Percentiles rank a stretch among this genome's conserved stretches.
These are phyloP conservation scores for Calameuta filiformis DNA, from an alignment of 2,888 invertebrate genomes.

Conservation along the genomic window DNA sequence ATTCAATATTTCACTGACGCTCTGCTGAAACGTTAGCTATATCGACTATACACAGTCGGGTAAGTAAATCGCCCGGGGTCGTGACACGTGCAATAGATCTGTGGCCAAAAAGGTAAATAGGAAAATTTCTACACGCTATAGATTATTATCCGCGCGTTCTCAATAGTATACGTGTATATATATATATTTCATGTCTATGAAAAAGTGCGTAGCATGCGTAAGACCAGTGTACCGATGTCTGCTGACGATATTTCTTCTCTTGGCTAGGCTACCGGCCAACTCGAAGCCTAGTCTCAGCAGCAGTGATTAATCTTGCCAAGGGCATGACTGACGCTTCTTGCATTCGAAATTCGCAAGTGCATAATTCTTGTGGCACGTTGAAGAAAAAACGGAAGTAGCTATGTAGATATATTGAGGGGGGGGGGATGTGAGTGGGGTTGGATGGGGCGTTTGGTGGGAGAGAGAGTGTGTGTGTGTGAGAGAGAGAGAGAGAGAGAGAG, in stretches of 20 bases:
- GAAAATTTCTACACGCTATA: neutral
- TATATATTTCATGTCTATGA: neutral
- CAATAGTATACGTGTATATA: too few relatives aligned
- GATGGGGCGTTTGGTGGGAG: neutral
- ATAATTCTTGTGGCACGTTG: conserved; percentile 35
- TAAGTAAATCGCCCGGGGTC: neutral
- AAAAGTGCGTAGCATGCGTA: neutral
- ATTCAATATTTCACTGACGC: neutral
- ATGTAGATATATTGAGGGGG: neutral
- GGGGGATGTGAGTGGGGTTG: neutral
- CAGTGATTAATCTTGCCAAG: conserved; percentile 62
- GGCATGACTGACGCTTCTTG: conserved; percentile 53
- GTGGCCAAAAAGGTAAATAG: neutral
- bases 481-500: neutral
- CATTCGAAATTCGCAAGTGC: conserved; percentile 57
- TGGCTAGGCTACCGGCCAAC: conserved; percentile 24
- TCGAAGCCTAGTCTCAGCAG: conserved; percentile 26
- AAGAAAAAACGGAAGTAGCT: neutral
- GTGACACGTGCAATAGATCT: neutral
- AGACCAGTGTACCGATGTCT: neutral
- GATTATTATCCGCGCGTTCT: neutral
- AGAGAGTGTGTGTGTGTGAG: neutral
- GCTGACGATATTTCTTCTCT: neutral
- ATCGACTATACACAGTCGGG: neutral
- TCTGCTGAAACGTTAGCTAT: neutral